A percentile compares a stretch with the other conserved stretches of the same genome.
Conservation (phyloP, 2,113 vertebrate species). For the Alaudala cheleensis region DNA sequence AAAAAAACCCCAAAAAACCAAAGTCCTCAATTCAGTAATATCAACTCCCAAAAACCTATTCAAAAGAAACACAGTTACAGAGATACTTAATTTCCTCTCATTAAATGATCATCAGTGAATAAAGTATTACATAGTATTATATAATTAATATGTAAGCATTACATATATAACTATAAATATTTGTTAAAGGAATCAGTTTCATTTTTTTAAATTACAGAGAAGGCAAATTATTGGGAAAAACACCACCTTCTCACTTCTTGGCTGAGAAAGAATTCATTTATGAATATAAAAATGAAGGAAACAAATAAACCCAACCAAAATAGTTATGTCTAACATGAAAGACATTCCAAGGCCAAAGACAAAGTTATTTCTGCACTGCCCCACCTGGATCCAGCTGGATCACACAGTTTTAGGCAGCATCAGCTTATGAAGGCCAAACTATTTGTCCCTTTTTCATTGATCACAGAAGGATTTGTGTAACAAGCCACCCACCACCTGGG, state of each 20-base stretch:
- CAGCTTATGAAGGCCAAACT: neutral
- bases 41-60: neutral
- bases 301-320: neutral
- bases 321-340: neutral
- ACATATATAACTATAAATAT: neutral
- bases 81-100: neutral
- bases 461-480: neutral
- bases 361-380: neutral
- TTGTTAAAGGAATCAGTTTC: neutral
- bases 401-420: neutral
- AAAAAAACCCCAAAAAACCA: neutral
- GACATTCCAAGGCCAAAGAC: neutral
- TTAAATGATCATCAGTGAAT: neutral
- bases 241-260: neutral
- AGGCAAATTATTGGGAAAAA: neutral
- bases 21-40: neutral
- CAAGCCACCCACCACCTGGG: neutral
- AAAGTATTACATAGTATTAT: neutral
- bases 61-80: neutral
- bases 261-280: neutral
- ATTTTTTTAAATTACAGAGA: neutral
- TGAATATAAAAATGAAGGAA: neutral
- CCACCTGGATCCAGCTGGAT: neutral
- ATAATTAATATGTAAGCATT: neutral
- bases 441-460: neutral